Conservation (phyloP, 2,888 invertebrate genomes). For the Cremastobaeus sp. region DNA sequence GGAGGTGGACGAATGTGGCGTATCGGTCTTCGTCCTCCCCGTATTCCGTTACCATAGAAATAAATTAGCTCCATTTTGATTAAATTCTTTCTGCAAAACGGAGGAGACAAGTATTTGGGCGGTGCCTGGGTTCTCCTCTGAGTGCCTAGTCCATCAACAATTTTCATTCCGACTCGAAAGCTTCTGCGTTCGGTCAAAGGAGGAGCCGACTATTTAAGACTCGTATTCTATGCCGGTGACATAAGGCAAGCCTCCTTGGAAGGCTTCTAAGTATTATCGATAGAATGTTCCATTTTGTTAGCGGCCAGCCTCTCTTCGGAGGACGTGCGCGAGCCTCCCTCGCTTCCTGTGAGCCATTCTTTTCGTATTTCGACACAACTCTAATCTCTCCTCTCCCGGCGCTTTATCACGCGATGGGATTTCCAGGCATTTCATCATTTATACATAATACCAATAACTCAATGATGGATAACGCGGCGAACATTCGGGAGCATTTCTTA, state of each 20-base stretch:
- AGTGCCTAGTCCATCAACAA: not conserved
- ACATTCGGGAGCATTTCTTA: constrained; percentile 37
- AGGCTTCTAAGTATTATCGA: constrained; percentile 27
- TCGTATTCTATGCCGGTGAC: constrained; percentile 24
- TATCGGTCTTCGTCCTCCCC: constrained; percentile 41
- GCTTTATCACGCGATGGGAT: constrained; percentile 44
- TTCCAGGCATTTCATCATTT: constrained; percentile 42
- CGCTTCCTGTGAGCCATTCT: constrained; percentile 47
- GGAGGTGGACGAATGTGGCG: constrained; percentile 47
- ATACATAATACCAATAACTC: constrained; percentile 52
- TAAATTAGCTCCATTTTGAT: constrained; percentile 34
- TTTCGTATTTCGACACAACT: constrained; percentile 48
- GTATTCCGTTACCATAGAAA: constrained; percentile 41
- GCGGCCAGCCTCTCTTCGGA: constrained; percentile 30
- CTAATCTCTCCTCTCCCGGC: constrained; percentile 51
- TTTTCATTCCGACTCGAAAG: not conserved
- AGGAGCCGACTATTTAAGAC: not conserved
- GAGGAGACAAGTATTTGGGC: not conserved
- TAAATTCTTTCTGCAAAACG: constrained; percentile 23
- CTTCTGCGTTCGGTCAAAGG: not conserved
- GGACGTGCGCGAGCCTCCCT: constrained; percentile 19
- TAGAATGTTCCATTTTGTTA: constrained; percentile 46
- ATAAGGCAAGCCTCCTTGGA: constrained; percentile 11
- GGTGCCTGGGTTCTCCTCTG: not conserved
- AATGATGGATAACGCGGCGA: constrained; percentile 45